Evolutionary conservation across 64 coral and sea anemone species (phyloP).

Genomic region (Hydrozoanthus tunicans): DNA sequence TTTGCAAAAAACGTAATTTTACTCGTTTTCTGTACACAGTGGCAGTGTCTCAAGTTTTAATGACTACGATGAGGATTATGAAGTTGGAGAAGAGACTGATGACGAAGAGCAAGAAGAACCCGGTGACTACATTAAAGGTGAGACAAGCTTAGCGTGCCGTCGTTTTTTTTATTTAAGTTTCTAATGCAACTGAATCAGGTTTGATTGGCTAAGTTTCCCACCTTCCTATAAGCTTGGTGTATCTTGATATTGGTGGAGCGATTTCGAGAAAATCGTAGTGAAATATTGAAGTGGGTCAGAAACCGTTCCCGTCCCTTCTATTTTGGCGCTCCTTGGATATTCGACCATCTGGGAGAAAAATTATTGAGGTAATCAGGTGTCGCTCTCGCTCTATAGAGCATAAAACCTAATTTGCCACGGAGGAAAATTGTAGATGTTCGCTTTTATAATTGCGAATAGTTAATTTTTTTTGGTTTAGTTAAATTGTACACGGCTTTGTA

Average conservation of each 20-base stretch:
- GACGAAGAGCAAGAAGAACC: constrained; percentile 57
- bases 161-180: background rate
- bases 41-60: constrained; percentile 56
- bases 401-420: background rate
- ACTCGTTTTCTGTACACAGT: constrained; percentile 29
- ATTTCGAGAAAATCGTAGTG: background rate
- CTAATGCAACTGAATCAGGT: background rate
- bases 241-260: background rate
- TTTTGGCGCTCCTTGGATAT: background rate
- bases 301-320: background rate
- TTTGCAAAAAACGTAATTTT: background rate
- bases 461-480: too few relatives aligned
- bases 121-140: constrained; percentile 55
- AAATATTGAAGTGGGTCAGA: background rate
- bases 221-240: background rate
- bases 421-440: background rate
- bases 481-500: background rate
- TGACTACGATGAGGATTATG: constrained; percentile 60
- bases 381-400: background rate
- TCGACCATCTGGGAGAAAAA: background rate
- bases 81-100: constrained; percentile 49
- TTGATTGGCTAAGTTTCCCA: background rate
- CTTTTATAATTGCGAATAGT: background rate
- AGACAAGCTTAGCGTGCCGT: background rate
- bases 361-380: background rate